Evolutionary conservation across 2,113 vertebrate genomes (phyloP).

Genomic region (Myiagra hebetior): DNA sequence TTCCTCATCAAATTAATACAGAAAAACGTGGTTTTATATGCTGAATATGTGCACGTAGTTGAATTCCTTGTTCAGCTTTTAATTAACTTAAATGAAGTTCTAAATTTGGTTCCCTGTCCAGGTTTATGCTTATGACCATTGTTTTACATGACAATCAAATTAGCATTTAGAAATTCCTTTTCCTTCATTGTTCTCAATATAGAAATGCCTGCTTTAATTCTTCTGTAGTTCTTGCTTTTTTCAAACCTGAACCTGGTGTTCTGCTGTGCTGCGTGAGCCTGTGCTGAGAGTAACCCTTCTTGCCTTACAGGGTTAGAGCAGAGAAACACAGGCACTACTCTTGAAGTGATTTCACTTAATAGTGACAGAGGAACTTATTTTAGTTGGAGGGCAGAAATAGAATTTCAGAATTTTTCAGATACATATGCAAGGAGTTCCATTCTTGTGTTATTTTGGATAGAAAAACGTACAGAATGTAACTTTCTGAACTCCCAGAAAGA

Average conservation of each 20-base stretch:
- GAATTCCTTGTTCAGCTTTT: not conserved
- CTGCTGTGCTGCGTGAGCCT: not conserved
- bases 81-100: not conserved
- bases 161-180: not conserved
- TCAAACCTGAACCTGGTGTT: not conserved
- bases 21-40: rapidly evolving
- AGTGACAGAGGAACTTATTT: not conserved
- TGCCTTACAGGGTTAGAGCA: not conserved
- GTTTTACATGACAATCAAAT: not conserved
- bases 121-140: not conserved
- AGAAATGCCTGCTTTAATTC: not conserved
- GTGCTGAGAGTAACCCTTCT: not conserved
- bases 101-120: not conserved
- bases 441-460: not conserved
- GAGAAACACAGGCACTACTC: not conserved
- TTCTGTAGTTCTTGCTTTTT: not conserved
- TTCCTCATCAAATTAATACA: not conserved
- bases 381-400: not conserved
- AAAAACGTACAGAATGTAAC: not conserved
- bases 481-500: not conserved
- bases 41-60: not conserved
- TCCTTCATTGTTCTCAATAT: not conserved
- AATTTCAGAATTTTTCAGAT: not conserved
- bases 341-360: not conserved
- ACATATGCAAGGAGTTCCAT: not conserved